Conservation (phyloP, 2,797 vertebrate genomes). For the Silurus lanzhouensis region DNA sequence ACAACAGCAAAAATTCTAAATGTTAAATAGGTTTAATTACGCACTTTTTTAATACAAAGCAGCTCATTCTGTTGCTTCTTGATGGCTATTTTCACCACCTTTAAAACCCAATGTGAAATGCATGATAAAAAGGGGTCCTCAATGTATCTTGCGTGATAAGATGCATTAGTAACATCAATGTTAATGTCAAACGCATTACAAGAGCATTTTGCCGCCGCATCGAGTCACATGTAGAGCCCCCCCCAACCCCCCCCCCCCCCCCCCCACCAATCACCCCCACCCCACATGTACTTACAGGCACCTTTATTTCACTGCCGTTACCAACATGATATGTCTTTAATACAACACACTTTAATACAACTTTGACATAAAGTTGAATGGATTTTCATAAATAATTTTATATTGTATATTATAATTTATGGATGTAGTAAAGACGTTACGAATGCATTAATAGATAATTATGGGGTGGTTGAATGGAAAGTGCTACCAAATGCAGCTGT, state of each 20-base stretch:
- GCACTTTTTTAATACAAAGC: not conserved
- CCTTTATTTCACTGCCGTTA: not conserved
- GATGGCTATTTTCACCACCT: not conserved
- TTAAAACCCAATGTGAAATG: not conserved
- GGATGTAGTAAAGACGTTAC: not conserved
- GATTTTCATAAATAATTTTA: not conserved
- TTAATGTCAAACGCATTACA: not conserved
- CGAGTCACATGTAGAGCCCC: not conserved
- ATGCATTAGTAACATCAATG: not conserved
- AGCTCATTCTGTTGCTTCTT: no score
- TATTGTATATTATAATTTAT: conserved; percentile 11
- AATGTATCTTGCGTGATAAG: not conserved
- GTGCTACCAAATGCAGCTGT: not conserved
- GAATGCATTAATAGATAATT: not conserved
- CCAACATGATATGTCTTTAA: not conserved
- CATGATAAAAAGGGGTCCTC: not conserved
- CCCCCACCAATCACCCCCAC: no score
- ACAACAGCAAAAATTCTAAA: not conserved
- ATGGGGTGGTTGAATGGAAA: not conserved
- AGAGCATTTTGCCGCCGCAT: not conserved
- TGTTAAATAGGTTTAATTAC: not conserved
- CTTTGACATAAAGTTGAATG: not conserved
- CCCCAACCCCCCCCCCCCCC: no score
- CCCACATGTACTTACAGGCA: not conserved
- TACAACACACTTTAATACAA: not conserved